Conservation (phyloP, 2,797 vertebrate genomes). For the Sebastes oblongus region DNA sequence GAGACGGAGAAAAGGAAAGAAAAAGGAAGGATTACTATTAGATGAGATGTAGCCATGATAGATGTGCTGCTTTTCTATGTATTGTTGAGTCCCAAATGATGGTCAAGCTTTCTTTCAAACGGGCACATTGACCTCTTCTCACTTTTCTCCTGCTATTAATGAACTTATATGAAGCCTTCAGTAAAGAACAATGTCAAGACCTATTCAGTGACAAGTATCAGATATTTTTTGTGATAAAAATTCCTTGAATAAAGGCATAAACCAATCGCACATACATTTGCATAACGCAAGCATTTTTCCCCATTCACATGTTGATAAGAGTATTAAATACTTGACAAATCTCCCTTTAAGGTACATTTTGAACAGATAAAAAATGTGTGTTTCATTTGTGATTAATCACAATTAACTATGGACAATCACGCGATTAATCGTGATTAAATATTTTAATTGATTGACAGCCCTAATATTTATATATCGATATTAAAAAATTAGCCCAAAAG, state of each 20-base stretch:
- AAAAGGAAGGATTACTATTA: neutral
- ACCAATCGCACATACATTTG: too few species aligned
- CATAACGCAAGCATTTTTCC: too few species aligned
- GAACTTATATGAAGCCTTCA: neutral
- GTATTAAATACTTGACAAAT: too few species aligned
- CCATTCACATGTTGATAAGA: too few species aligned
- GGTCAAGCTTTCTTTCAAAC: slow-evolving; percentile 1
- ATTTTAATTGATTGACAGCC: too few species aligned
- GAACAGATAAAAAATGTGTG: too few species aligned
- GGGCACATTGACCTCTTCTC: neutral
- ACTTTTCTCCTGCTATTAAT: neutral
- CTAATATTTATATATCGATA: neutral
- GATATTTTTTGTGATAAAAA: too few species aligned
- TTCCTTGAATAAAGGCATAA: too few species aligned
- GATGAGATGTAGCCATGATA: slow-evolving; percentile 6
- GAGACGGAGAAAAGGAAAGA: neutral
- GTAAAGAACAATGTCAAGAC: neutral
- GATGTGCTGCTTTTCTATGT: slow-evolving; percentile 10
- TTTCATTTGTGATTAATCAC: too few species aligned
- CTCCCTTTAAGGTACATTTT: too few species aligned
- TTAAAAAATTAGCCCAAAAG: neutral
- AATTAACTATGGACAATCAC: too few species aligned
- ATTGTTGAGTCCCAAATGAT: neutral
- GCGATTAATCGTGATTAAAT: too few species aligned
- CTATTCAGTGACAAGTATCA: neutral